A percentile compares a stretch with the other conserved stretches of the same genome.
phyloP scores from a whole-genome alignment of 2,888 invertebrate genomes.

The Harpagoxenus sublaevis region DNA sequence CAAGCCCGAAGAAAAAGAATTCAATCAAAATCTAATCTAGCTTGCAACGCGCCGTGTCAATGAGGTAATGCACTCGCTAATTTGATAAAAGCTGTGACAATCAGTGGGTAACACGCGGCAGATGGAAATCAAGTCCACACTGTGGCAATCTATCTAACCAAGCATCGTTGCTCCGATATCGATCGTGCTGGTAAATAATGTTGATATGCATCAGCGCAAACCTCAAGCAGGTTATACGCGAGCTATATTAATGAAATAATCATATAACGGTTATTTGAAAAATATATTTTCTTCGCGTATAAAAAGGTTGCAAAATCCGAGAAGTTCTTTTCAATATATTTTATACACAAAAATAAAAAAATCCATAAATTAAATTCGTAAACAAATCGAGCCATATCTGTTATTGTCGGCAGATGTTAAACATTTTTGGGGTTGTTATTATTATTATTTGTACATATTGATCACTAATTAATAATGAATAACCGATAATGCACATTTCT shows the following conservation, averaged over 20 bases:
- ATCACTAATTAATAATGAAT: background rate
- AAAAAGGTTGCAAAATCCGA: background rate
- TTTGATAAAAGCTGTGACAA: constrained; percentile 54
- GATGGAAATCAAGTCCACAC: constrained; percentile 65
- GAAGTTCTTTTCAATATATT: background rate
- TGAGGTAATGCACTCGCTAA: constrained; percentile 41
- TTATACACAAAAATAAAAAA: background rate
- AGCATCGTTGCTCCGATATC: constrained; percentile 36
- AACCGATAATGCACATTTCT: background rate
- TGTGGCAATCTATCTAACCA: constrained; percentile 41
- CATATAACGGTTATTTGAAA: background rate
- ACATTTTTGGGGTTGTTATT: background rate
- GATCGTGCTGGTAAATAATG: constrained; percentile 30
- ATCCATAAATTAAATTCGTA: background rate
- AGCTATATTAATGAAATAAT: background rate
- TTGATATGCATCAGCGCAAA: constrained; percentile 27
- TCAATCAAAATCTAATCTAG: constrained; percentile 45
- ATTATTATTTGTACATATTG: constrained; percentile 23
- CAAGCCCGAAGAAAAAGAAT: constrained; percentile 28
- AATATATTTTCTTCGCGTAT: background rate
- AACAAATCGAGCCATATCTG: background rate
- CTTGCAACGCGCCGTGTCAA: background rate
- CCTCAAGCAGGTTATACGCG: constrained; percentile 14
- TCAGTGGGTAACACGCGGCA: constrained; percentile 59
- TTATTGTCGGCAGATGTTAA: constrained; percentile 1